phyloP scores from a whole-genome alignment of 2,888 invertebrate species.

The Mesorhabditis sp. region DNA sequence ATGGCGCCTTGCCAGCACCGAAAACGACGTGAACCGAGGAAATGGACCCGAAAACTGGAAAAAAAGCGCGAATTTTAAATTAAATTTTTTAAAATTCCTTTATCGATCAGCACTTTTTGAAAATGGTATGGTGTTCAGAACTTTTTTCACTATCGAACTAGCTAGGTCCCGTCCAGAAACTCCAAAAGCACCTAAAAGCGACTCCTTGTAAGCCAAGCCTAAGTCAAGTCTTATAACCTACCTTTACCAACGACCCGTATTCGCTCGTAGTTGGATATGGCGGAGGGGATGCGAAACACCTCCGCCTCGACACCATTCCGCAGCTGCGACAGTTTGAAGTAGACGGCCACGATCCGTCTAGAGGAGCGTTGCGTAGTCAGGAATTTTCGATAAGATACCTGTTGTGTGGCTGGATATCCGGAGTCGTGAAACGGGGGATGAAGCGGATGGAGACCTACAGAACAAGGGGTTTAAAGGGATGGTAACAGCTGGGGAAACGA shows the following conservation, averaged over 20 bases:
- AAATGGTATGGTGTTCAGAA: no score
- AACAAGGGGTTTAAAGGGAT: neutral
- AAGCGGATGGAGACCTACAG: constrained; percentile 42
- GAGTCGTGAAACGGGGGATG: constrained; percentile 31
- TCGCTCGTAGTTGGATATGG: constrained; percentile 64
- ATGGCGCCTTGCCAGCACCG: no score
- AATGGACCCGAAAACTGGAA: no score
- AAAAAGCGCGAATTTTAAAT: no score
- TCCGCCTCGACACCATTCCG: constrained; percentile 11
- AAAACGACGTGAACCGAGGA: no score
- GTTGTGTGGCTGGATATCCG: constrained; percentile 38
- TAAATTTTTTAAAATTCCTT: no score
- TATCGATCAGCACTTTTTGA: no score
- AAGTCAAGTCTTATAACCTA: constrained; percentile 30
- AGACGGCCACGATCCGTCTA: constrained; percentile 41
- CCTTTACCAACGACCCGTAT: constrained; percentile 69
- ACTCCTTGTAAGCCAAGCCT: no score
- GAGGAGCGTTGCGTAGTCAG: neutral
- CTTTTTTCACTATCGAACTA: no score
- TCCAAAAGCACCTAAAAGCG: no score
- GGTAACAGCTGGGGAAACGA: no score
- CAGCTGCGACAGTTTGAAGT: constrained; percentile 32
- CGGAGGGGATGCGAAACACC: constrained; percentile 22
- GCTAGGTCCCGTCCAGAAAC: no score
- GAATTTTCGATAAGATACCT: constrained; percentile 16